Percentiles rank a stretch among this genome's conserved stretches.
Conservation (phyloP, 1,140 invertebrate genomes). For the Aphidius gifuensis region DNA sequence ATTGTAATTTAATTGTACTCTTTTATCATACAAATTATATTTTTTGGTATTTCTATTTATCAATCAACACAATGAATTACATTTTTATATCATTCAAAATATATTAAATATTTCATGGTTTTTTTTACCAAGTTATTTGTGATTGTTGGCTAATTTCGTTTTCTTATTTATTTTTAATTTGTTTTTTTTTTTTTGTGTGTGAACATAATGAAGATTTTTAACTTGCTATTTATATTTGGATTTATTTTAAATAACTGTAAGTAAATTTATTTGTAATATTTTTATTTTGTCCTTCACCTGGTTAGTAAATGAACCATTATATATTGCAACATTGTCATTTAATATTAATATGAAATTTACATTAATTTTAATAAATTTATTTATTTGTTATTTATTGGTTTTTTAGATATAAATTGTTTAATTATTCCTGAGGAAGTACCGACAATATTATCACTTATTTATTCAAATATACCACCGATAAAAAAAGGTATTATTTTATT, state of each 20-base stretch:
- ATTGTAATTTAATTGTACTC: too few species aligned
- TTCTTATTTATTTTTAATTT: too few species aligned
- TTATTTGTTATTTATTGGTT: background rate
- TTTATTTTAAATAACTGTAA: too few species aligned
- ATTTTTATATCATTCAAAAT: conserved; percentile 19
- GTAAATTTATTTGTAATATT: background rate
- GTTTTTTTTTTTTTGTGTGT: too few species aligned
- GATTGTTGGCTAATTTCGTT: background rate
- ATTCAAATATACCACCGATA: conserved; percentile 78
- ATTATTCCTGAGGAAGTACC: conserved; percentile 76
- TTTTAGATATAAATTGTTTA: conserved; percentile 52
- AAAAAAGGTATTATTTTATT: conserved; percentile 66
- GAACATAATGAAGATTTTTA: too few species aligned
- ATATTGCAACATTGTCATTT: background rate
- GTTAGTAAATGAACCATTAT: conserved; percentile 17
- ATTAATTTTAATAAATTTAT: background rate
- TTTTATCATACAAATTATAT: background rate
- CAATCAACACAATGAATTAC: conserved; percentile 18
- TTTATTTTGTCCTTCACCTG: conserved; percentile 25
- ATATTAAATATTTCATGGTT: conserved; percentile 23
- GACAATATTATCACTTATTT: conserved; percentile 70
- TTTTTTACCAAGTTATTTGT: background rate
- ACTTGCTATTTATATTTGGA: too few species aligned
- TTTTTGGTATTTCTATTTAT: background rate
- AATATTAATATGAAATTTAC: background rate